Percentiles rank a stretch among this genome's conserved stretches.
Evolutionary conservation across 2,888 invertebrate species (phyloP).

Genomic region (Diadegma fenestrale): DNA sequence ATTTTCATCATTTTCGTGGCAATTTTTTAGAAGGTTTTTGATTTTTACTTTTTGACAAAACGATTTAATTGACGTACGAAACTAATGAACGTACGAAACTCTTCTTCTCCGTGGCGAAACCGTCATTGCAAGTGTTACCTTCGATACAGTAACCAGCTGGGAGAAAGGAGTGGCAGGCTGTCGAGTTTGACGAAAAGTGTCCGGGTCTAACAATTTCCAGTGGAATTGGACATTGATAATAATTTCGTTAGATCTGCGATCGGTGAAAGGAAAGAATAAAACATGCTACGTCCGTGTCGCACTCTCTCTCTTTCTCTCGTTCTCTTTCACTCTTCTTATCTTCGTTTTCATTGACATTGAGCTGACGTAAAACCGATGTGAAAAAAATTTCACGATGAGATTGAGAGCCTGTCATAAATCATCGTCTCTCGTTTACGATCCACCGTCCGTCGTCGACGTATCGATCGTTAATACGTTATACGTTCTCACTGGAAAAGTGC

Average conservation of each 20-base stretch:
- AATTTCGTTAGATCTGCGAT: slow-evolving; percentile 34
- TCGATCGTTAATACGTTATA: slow-evolving; percentile 61
- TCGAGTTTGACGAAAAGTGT: slow-evolving; percentile 10
- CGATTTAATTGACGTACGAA: not conserved
- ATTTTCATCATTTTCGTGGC: not conserved
- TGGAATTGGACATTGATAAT: slow-evolving; percentile 19
- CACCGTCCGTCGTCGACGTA: slow-evolving; percentile 54
- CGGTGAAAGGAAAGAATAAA: not conserved
- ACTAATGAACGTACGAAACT: too few relatives aligned
- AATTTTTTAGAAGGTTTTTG: too few relatives aligned
- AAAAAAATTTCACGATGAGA: slow-evolving; percentile 61
- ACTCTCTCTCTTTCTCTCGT: not conserved
- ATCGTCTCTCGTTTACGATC: slow-evolving; percentile 34
- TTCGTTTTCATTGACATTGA: slow-evolving; percentile 7
- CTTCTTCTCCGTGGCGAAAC: not conserved
- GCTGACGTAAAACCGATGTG: slow-evolving; percentile 23
- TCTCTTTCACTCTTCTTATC: not conserved
- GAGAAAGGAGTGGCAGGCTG: not conserved
- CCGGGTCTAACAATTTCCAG: slow-evolving; percentile 1
- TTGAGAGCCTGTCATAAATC: slow-evolving; percentile 64
- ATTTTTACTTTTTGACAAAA: too few relatives aligned
- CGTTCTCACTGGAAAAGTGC: slow-evolving; percentile 11
- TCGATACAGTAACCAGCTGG: not conserved
- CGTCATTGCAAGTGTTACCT: not conserved
- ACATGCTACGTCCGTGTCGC: not conserved